Percentiles rank a stretch among this genome's conserved stretches.
Evolutionary conservation across 2,113 vertebrate species (phyloP).

Genomic region (Neopipo cinnamomea): DNA sequence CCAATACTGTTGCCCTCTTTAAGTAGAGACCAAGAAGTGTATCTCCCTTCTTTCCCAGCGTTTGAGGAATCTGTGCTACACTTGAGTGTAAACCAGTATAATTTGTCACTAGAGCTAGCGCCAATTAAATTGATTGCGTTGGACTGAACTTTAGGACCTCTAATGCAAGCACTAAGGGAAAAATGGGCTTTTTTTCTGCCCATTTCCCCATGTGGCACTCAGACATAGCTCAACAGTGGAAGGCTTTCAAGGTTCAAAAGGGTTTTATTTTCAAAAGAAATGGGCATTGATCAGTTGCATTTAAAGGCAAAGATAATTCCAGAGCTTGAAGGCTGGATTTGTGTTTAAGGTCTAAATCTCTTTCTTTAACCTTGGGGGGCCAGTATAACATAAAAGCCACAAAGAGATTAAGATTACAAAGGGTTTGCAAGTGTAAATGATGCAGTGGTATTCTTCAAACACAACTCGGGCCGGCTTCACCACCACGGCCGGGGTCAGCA

Average conservation of each 20-base stretch:
- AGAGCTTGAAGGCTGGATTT: constrained; percentile 87
- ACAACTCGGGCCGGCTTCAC: constrained; percentile 59
- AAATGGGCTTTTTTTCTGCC: constrained; percentile 84
- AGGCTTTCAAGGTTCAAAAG: constrained; percentile 97
- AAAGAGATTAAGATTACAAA: constrained; percentile 85
- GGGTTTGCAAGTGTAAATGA: constrained; percentile 82
- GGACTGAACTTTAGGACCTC: constrained; percentile 90
- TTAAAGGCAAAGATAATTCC: constrained; percentile 88
- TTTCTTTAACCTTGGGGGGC: constrained; percentile 83
- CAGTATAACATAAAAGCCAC: constrained; percentile 82
- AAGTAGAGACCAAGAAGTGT: constrained; percentile 86
- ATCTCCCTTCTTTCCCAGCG: constrained; percentile 80
- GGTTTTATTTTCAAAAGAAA: constrained; percentile 98
- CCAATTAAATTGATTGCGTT: constrained; percentile 97
- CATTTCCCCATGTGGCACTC: constrained; percentile 84
- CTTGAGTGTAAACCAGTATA: constrained; percentile 89
- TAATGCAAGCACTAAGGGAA: constrained; percentile 86
- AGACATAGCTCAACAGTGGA: constrained; percentile 82
- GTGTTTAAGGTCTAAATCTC: constrained; percentile 88
- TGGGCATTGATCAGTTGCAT: constrained; percentile 88
- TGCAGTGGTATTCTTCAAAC: constrained; percentile 77
- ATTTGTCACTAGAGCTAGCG: constrained; percentile 91
- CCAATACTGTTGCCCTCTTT: constrained; percentile 85
- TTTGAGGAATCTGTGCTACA: constrained; percentile 82
- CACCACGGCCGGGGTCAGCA: constrained; percentile 67